Percentiles rank a stretch among this genome's conserved stretches.
Evolutionary conservation across 2,888 invertebrate species (phyloP).

Genomic region (Lottia gigantea): DNA sequence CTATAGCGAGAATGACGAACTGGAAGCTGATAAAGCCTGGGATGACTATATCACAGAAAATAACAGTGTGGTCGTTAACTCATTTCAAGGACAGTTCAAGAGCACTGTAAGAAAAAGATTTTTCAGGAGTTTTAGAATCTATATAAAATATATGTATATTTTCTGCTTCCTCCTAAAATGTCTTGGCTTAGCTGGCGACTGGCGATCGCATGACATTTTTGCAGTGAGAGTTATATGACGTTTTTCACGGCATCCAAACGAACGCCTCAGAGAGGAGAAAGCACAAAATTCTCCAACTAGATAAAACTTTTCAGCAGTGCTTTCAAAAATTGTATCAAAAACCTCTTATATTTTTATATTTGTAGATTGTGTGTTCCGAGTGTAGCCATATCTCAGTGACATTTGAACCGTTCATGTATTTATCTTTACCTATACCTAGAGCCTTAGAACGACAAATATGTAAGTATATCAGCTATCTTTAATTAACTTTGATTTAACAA

Average conservation of each 20-base stretch:
- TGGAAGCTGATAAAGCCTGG: slow-evolving; percentile 73
- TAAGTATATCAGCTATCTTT: slow-evolving; percentile 53
- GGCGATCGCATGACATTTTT: no score
- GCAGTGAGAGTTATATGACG: no score
- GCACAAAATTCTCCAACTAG: no score
- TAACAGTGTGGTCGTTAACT: slow-evolving; percentile 74
- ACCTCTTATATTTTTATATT: slow-evolving; percentile 35
- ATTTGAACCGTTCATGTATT: slow-evolving; percentile 77
- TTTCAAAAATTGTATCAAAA: no score
- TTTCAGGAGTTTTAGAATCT: no score
- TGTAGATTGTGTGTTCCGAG: slow-evolving; percentile 74
- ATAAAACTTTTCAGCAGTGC: no score
- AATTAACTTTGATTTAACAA: no score
- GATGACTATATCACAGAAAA: slow-evolving; percentile 73
- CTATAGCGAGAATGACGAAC: slow-evolving; percentile 38
- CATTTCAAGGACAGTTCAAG: slow-evolving; percentile 77
- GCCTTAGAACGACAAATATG: slow-evolving; percentile 75
- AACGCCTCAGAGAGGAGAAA: no score
- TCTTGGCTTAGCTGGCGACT: no score
- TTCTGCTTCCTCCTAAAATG: no score
- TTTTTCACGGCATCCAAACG: no score
- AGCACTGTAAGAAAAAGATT: slow-evolving; percentile 72
- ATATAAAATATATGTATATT: no score
- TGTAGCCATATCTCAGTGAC: slow-evolving; percentile 76
- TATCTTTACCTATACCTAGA: slow-evolving; percentile 76